Conservation (phyloP, 2,888 invertebrate species). For the Euplagia quadripunctaria region DNA sequence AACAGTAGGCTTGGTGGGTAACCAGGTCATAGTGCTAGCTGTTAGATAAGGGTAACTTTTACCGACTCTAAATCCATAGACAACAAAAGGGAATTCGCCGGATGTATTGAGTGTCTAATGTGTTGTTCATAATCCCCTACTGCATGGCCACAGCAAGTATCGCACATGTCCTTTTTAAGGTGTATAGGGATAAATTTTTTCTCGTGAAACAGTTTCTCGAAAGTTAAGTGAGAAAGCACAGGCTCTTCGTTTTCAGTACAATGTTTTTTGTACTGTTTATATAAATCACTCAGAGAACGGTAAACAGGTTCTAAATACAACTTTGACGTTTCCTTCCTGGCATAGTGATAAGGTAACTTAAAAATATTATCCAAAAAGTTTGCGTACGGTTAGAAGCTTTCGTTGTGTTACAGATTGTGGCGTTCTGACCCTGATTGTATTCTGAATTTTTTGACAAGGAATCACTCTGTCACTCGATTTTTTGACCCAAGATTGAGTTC, state of each 20-base stretch:
- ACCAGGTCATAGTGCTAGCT: slow-evolving; percentile 25
- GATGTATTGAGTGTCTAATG: too few species aligned
- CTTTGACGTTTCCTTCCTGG: slow-evolving; percentile 38
- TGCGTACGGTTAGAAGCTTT: slow-evolving; percentile 16
- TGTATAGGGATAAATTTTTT: too few species aligned
- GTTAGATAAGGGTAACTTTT: too few species aligned
- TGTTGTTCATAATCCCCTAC: slow-evolving; percentile 3
- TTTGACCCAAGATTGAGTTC: too few species aligned
- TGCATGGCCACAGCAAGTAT: too few species aligned
- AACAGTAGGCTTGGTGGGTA: slow-evolving; percentile 38
- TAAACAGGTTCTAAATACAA: slow-evolving; percentile 45
- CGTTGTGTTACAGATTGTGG: slow-evolving; percentile 17
- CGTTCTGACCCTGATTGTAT: slow-evolving; percentile 11
- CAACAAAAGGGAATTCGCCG: too few species aligned
- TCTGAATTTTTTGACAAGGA: too few species aligned
- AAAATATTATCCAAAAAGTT: slow-evolving; percentile 38
- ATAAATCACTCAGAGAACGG: slow-evolving; percentile 37
- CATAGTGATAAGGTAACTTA: slow-evolving; percentile 50
- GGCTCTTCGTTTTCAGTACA: slow-evolving; percentile 37
- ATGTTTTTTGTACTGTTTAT: slow-evolving; percentile 39
- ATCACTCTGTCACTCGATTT: too few species aligned
- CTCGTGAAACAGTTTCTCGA: slow-evolving; percentile 45
- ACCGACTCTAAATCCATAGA: too few species aligned
- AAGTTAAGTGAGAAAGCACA: slow-evolving; percentile 41
- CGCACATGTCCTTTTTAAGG: too few species aligned